Conservation (phyloP, 1,140 invertebrate species). For the Aphelenchoides fujianensis region DNA sequence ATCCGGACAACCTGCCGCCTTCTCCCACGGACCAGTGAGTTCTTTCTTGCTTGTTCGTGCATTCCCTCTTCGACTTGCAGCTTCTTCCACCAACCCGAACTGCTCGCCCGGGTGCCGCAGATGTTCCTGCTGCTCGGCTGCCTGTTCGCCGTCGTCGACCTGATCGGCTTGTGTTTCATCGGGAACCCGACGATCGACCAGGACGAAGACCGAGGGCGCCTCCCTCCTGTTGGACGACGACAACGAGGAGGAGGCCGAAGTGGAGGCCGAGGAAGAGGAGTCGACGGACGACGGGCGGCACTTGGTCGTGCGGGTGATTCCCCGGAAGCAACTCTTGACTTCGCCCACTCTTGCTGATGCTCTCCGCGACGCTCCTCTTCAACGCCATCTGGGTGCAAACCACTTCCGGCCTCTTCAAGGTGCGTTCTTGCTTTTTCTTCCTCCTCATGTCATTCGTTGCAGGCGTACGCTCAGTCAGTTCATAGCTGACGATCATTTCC, state of each 20-base stretch:
- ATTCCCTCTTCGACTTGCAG: constrained; percentile 30
- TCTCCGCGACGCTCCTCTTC: constrained; percentile 35
- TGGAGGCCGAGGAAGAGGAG: background rate
- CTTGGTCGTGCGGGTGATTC: background rate
- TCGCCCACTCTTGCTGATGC: constrained; percentile 25
- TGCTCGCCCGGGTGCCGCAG: constrained; percentile 47
- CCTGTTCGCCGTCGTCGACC: constrained; percentile 42
- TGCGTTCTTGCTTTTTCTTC: constrained; percentile 22
- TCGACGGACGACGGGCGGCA: background rate
- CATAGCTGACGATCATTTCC: constrained; percentile 50
- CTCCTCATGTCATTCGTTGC: constrained; percentile 36
- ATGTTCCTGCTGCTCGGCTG: constrained; percentile 43
- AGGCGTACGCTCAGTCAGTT: constrained; percentile 54
- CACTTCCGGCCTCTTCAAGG: constrained; percentile 45
- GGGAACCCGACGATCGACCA: constrained; percentile 28
- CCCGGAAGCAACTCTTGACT: constrained; percentile 4
- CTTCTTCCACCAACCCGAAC: constrained; percentile 46
- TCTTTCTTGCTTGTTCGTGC: too few relatives aligned
- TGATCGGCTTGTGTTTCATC: constrained; percentile 46
- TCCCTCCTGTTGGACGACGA: background rate
- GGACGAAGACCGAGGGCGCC: background rate
- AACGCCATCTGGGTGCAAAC: constrained; percentile 46
- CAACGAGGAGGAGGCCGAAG: constrained; percentile 14
- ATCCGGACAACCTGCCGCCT: constrained; percentile 44
- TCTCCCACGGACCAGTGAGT: constrained; percentile 32